phyloP scores from a whole-genome alignment of 1,140 invertebrate species.

The Trachymyrmex cornetzi region DNA sequence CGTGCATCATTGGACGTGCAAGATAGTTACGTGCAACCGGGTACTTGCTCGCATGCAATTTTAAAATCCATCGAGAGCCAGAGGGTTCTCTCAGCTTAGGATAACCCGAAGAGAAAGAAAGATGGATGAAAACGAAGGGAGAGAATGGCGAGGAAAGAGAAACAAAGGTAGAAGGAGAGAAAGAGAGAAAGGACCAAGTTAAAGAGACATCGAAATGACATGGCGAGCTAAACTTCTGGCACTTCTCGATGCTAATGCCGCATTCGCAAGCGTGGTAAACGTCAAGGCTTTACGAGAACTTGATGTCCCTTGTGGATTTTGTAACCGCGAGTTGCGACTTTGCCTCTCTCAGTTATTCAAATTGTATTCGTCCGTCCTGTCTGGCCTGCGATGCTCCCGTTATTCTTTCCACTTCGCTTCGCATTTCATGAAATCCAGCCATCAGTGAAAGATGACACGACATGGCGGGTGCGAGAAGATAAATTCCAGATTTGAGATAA shows the following conservation, averaged over 20 bases:
- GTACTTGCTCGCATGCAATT: constrained; percentile 70
- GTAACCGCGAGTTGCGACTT: constrained; percentile 74
- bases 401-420: constrained; percentile 40
- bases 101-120: constrained; percentile 56
- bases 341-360: constrained; percentile 79
- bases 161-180: constrained; percentile 25
- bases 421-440: constrained; percentile 38
- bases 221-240: constrained; percentile 82
- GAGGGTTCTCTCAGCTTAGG: constrained; percentile 37
- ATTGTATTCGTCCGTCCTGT: constrained; percentile 74
- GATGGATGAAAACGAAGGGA: constrained; percentile 47
- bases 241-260: constrained; percentile 83
- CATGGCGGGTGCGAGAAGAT: constrained; percentile 34
- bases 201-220: constrained; percentile 85
- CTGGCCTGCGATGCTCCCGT: constrained; percentile 53
- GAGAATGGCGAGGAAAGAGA: constrained; percentile 29
- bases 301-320: constrained; percentile 80
- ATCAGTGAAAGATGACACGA: constrained; percentile 42
- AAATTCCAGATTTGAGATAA: constrained; percentile 53
- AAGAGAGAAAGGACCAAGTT: constrained; percentile 60
- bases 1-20: constrained; percentile 71
- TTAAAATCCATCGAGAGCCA: constrained; percentile 65
- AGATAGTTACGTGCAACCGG: constrained; percentile 60
- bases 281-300: constrained; percentile 78
- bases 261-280: constrained; percentile 72